Evolutionary conservation across 2,113 vertebrate species (phyloP), one percentile per base, ranked within the genome.

Genomic region (Barbus barbus): DNA sequence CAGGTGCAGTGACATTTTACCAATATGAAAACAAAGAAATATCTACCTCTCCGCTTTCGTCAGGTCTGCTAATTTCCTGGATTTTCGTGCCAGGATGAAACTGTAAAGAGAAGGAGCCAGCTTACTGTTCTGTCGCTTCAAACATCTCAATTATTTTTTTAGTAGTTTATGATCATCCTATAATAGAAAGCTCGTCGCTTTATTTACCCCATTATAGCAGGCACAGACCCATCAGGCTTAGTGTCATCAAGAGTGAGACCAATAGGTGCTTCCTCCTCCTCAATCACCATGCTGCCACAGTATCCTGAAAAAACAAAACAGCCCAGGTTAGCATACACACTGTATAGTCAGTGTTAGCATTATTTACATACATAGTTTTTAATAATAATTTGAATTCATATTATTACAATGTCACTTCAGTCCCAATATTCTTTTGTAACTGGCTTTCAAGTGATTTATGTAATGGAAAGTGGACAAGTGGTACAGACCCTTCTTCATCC

Each of bases 251-350:
- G 91, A 0, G 98, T 96, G 87, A 99, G 90, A 24, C 95, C 90
- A 46, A 99, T 94, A 75, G 97, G 95, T 78, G 97, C 92, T 18
- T 95, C 96, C 5, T 98, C 97, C 61, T 97, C 98, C 91, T 99
- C 97, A 22, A 99, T 99, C 84, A 98, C 92, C 97, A 99, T 97
- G 76, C 89, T 96, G 87, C 98, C 98, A 87, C 97, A 99, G 89
- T 94, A 99, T 58, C 95, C 98, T 99, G 88, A 26, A 74, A 41
- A 46, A 46, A 46, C 1, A 13, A 46, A 12, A 1, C 11, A 46
- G 44, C 44, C 11, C 44, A 46, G 44, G 44, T 46, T 46, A 46
- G 44, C 44, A 46, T 1, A 46, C 3, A 46, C 2, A 44, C 41
- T 44, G 41, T 44, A 3, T 12, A 44, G 3, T 0, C 44, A 46